Evolutionary conservation across 2,797 vertebrate genomes (phyloP).

Genomic region (Alauda arvensis): DNA sequence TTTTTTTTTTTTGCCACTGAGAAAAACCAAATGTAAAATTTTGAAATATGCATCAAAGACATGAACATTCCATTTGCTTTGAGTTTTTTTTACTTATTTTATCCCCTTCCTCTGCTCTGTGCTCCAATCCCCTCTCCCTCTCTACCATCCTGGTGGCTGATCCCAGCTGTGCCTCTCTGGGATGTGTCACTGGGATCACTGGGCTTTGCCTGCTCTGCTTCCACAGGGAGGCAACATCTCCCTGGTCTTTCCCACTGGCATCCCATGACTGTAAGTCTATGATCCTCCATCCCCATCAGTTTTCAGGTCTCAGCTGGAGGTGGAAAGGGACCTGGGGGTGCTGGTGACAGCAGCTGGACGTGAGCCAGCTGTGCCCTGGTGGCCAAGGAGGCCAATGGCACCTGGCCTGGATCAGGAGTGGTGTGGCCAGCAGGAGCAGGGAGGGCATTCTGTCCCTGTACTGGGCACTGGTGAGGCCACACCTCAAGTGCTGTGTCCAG

Average conservation of each 20-base stretch:
- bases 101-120: neutral
- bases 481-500: too few species aligned
- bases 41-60: neutral
- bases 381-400: too few species aligned
- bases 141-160: neutral
- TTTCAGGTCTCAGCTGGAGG: neutral
- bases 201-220: neutral
- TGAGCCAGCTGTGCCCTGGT: too few species aligned
- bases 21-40: neutral
- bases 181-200: neutral
- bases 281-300: neutral
- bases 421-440: too few species aligned
- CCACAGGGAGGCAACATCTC: neutral
- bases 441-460: too few species aligned
- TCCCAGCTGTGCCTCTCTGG: neutral
- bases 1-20: neutral
- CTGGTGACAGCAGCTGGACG: too few species aligned
- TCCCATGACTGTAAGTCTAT: neutral
- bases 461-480: too few species aligned
- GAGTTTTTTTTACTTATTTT: neutral
- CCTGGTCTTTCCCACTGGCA: neutral
- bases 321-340: too few species aligned
- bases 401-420: too few species aligned
- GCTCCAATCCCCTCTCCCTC: accelerated
- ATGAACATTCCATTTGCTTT: neutral